Evolutionary conservation across 2,113 vertebrate genomes (phyloP), one percentile per base, ranked within the genome.

Genomic region (Pteruthius melanotis): DNA sequence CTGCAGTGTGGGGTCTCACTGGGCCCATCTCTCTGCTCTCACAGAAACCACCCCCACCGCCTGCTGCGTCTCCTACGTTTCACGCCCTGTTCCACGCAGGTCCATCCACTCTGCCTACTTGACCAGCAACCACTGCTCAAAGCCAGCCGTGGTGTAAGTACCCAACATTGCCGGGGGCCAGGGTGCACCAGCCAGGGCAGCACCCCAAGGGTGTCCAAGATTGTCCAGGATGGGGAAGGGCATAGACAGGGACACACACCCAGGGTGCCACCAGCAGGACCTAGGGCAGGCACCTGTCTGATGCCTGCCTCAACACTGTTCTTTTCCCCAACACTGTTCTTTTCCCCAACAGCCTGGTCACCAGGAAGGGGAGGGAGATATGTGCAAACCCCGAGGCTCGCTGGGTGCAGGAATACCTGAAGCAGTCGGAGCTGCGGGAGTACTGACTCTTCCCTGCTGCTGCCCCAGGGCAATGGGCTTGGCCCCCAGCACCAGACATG

Each of bases 1-100:
- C 53, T 0, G 0, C 30, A 31, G 3, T 7, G 11, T 18, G 77
- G 30, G n/a, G 5, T 61, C 69, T 84, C 59, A 87, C 30, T n/a
- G 42, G 17, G 9, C 30, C 20, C n/a, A 33, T 64, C 9, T 72
- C 49, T 90, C 37, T 39, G 56, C 2, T 21, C 20, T 17, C 4
- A 31, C 64, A 96, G 86, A 0, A 3, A 6, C 0, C 1, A 0
- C 0, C 3, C 0, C 0, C 21, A 1, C 0, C 0, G 0, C 0
- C 8, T 96, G 95, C 70, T 95, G 93, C 52, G 0, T 10, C 4
- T 0, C 0, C 0, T 33, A 35, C 24, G 0, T 0, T 2, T 0
- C 0, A 0, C 7, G 0, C 0, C 19, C 0, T 13, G 0, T 88
- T 42, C 22, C 16, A 1, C 30, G 0, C 5, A 6, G 2, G 0